A percentile compares a stretch with the other conserved stretches of the same genome.
These are phyloP conservation scores for Heliothis peltigera DNA, from an alignment of 2,888 invertebrate species.

Conservation along the genomic window DNA sequence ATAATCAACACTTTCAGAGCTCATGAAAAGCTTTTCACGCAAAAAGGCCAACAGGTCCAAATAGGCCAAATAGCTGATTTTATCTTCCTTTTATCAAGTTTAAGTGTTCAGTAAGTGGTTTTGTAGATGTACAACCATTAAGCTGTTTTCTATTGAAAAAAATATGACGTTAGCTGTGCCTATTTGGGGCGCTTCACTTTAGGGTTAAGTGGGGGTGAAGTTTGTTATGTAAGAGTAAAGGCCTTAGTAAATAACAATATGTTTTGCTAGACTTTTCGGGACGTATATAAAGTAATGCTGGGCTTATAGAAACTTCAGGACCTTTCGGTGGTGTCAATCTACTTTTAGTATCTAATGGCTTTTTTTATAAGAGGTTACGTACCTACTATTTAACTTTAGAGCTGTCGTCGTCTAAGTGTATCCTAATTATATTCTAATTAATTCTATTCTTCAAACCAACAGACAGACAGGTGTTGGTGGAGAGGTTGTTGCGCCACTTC, in stretches of 20 bases:
- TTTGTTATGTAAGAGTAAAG: conserved; percentile 24
- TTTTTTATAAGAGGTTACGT: no score
- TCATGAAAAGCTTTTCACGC: conserved; percentile 12
- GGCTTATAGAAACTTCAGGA: background rate
- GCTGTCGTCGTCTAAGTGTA: no score
- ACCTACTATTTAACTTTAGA: no score
- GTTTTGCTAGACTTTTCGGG: conserved; percentile 4
- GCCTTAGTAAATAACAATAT: conserved; percentile 32
- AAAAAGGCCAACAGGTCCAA: conserved; percentile 33
- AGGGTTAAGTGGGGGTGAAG: conserved; percentile 48
- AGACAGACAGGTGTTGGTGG: no score
- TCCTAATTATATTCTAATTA: no score
- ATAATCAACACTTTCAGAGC: conserved; percentile 24
- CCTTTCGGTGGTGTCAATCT: no score
- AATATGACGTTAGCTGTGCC: conserved; percentile 36
- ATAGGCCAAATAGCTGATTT: conserved; percentile 49
- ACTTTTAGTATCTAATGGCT: no score
- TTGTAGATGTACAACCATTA: conserved; percentile 38
- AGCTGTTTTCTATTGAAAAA: conserved; percentile 42
- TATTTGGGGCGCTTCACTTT: conserved; percentile 31
- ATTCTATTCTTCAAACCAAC: no score
- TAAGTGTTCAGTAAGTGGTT: conserved; percentile 52
- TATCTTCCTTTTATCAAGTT: conserved; percentile 52
- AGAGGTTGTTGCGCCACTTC: no score
- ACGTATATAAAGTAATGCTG: conserved; percentile 5